Percentiles rank a stretch among this genome's conserved stretches.
Evolutionary conservation across 2,113 vertebrate genomes (phyloP).

Genomic region (Paradisaea rubra): DNA sequence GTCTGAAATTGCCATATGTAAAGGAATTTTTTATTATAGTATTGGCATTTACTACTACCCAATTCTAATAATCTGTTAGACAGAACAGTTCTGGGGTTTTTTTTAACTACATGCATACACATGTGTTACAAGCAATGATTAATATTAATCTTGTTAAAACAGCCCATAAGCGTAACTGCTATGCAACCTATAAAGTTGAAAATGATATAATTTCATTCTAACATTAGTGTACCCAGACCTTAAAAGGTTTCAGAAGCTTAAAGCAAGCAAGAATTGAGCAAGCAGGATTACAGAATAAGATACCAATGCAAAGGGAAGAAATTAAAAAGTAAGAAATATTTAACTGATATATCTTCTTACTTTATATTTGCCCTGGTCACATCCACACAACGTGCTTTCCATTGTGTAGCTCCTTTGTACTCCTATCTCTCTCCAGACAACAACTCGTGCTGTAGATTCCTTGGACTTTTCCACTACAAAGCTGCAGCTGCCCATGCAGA

Average conservation of each 20-base stretch:
- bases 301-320: background rate
- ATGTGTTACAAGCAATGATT: background rate
- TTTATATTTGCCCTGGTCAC: conserved; percentile 97
- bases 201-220: background rate
- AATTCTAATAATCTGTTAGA: background rate
- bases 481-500: conserved; percentile 96
- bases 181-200: background rate
- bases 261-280: background rate
- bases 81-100: background rate
- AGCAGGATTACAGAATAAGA: background rate
- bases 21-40: background rate
- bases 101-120: background rate
- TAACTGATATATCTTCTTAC: conserved; percentile 52
- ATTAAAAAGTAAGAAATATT: background rate
- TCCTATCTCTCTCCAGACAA: conserved; percentile 96
- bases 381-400: conserved; percentile 97
- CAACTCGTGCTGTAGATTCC: conserved; percentile 93
- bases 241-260: background rate
- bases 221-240: background rate
- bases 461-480: conserved; percentile 98
- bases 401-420: conserved; percentile 97
- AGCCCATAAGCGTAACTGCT: background rate
- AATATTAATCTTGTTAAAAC: background rate
- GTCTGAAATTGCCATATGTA: background rate
- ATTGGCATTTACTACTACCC: background rate